These are phyloP conservation scores for Drosophila pseudoananassae DNA, from an alignment of 1,140 invertebrate species.

Conservation along the genomic window DNA sequence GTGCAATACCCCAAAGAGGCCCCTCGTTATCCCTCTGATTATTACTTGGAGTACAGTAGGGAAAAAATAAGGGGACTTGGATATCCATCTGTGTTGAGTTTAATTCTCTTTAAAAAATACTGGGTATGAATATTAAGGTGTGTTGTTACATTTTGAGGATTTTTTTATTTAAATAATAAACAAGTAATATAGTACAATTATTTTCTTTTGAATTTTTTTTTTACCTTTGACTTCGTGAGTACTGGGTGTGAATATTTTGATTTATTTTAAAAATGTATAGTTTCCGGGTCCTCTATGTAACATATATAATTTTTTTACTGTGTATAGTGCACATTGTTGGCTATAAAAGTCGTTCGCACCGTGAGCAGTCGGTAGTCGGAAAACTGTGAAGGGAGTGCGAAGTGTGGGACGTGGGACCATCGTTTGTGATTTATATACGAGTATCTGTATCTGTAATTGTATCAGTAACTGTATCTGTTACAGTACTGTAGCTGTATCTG, in stretches of 20 bases:
- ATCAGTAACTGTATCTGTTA: not conserved
- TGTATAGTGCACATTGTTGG: conserved; percentile 54
- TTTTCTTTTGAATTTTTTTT: too few species aligned
- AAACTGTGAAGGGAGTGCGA: conserved; percentile 40
- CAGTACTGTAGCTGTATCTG: conserved; percentile 14
- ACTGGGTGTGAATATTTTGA: too few species aligned
- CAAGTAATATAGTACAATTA: too few species aligned
- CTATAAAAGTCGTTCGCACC: conserved; percentile 76
- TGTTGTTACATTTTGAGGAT: too few species aligned
- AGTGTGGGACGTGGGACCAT: conserved; percentile 54
- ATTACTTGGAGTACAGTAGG: not conserved
- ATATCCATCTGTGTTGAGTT: too few species aligned
- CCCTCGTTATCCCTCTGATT: not conserved
- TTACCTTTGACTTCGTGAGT: too few species aligned
- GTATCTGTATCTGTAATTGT: conserved; percentile 15
- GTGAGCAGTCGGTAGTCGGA: conserved; percentile 53
- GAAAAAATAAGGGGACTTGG: not conserved
- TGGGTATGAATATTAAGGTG: too few species aligned
- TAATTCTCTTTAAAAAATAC: too few species aligned
- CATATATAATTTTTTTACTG: not conserved
- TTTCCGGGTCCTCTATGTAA: not conserved
- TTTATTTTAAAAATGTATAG: too few species aligned
- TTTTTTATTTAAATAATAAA: too few species aligned
- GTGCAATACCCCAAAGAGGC: not conserved
- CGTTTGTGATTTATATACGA: conserved; percentile 52